These are phyloP conservation scores for Cataglyphis albicans DNA, from an alignment of 2,888 invertebrate genomes.

Conservation along the genomic window DNA sequence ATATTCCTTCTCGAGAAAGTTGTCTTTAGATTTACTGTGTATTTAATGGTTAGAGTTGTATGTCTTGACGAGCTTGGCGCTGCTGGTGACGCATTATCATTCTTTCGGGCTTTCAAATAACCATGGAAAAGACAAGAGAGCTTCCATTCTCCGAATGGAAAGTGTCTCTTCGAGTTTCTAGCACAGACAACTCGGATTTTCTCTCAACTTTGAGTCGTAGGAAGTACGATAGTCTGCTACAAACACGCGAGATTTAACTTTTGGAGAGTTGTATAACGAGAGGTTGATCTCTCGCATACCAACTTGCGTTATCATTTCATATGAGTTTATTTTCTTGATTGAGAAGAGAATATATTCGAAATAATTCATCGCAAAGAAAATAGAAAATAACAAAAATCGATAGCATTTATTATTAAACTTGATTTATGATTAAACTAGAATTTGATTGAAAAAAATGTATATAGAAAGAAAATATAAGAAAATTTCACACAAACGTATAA, in stretches of 20 bases:
- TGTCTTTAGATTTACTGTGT: background rate
- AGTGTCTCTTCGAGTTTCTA: slow-evolving; percentile 31
- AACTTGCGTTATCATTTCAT: slow-evolving; percentile 1
- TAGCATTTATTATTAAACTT: background rate
- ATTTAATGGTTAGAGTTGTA: slow-evolving; percentile 30
- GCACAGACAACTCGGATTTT: slow-evolving; percentile 17
- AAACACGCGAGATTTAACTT: slow-evolving; percentile 46
- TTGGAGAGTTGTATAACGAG: slow-evolving; percentile 22
- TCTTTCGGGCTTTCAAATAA: slow-evolving; percentile 12
- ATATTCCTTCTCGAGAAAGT: background rate
- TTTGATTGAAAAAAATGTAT: background rate
- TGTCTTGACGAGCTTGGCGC: background rate
- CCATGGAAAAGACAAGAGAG: slow-evolving; percentile 36
- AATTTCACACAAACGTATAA: background rate
- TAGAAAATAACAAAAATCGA: background rate
- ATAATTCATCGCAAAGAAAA: background rate
- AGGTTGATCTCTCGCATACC: background rate
- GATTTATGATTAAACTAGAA: background rate
- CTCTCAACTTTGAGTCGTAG: slow-evolving; percentile 26
- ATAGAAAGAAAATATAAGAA: too few relatives aligned
- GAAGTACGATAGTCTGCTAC: slow-evolving; percentile 29
- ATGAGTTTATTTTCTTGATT: background rate
- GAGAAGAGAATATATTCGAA: background rate
- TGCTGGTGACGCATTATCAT: slow-evolving; percentile 16
- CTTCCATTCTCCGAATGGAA: slow-evolving; percentile 19